A percentile compares a stretch with the other conserved stretches of the same genome.
These are phyloP conservation scores for Saturnia pavonia DNA, from an alignment of 2,888 invertebrate species.

Conservation along the genomic window DNA sequence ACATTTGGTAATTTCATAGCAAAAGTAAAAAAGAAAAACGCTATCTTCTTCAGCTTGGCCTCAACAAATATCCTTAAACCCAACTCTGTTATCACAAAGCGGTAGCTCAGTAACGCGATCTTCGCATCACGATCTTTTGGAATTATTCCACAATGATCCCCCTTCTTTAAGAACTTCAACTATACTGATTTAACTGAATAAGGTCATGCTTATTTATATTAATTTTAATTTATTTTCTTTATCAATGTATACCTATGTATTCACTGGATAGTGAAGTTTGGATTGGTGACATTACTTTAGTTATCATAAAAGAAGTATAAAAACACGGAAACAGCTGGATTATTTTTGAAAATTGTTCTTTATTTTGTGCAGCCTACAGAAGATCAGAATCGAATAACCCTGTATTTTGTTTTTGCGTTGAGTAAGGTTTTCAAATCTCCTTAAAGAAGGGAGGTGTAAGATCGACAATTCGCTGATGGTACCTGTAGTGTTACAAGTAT, in stretches of 20 bases:
- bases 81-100: constrained; percentile 8
- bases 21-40: too few relatives aligned
- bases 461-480: too few relatives aligned
- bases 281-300: not conserved
- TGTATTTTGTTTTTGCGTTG: too few relatives aligned
- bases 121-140: constrained; percentile 5
- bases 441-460: too few relatives aligned
- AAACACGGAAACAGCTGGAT: too few relatives aligned
- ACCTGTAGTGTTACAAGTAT: too few relatives aligned
- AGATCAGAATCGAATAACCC: too few relatives aligned
- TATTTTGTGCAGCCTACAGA: too few relatives aligned
- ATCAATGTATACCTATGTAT: not conserved
- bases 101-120: constrained; percentile 1
- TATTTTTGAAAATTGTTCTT: too few relatives aligned
- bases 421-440: too few relatives aligned
- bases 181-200: not conserved
- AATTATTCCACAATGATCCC: constrained; percentile 14
- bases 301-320: not conserved
- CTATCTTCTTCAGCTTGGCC: not conserved
- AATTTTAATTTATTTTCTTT: not conserved
- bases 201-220: not conserved
- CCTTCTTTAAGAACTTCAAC: not conserved
- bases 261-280: not conserved
- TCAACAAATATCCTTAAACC: not conserved
- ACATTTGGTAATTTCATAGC: too few relatives aligned